Percentiles rank a stretch among this genome's conserved stretches.
Conservation (phyloP, 2,797 vertebrate species). For the Balearica regulorum region DNA sequence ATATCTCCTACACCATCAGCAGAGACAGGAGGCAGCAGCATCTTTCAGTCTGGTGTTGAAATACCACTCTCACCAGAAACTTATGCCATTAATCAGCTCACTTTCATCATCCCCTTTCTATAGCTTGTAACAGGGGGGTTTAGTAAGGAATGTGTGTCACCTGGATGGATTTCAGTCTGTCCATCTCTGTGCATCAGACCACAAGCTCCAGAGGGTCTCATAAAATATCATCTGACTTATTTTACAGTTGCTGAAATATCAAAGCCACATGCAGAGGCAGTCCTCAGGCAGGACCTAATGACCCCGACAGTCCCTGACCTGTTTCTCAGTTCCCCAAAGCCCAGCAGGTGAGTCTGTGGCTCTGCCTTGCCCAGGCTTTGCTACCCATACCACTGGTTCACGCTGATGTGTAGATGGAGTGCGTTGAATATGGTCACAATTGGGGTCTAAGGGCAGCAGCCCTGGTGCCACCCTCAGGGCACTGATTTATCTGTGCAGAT, state of each 20-base stretch:
- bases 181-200: background rate
- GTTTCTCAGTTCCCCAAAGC: background rate
- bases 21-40: background rate
- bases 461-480: rapidly evolving
- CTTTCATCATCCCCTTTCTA: background rate
- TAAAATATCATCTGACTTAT: background rate
- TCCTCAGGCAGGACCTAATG: slow-evolving; percentile 1
- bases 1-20: rapidly evolving
- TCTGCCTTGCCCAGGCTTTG: background rate
- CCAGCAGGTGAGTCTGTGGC: background rate
- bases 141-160: rapidly evolving
- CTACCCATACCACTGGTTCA: background rate
- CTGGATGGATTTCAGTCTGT: background rate
- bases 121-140: rapidly evolving
- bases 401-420: rapidly evolving
- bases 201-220: background rate
- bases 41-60: rapidly evolving
- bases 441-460: background rate
- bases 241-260: slow-evolving; percentile 50
- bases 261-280: background rate
- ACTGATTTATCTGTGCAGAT: rapidly evolving
- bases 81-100: rapidly evolving
- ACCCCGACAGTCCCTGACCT: background rate
- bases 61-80: background rate
- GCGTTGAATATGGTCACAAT: rapidly evolving